A percentile compares a stretch with the other conserved stretches of the same genome.
phyloP scores from a whole-genome alignment of 2,888 invertebrate genomes.

The Girardia tigrina region DNA sequence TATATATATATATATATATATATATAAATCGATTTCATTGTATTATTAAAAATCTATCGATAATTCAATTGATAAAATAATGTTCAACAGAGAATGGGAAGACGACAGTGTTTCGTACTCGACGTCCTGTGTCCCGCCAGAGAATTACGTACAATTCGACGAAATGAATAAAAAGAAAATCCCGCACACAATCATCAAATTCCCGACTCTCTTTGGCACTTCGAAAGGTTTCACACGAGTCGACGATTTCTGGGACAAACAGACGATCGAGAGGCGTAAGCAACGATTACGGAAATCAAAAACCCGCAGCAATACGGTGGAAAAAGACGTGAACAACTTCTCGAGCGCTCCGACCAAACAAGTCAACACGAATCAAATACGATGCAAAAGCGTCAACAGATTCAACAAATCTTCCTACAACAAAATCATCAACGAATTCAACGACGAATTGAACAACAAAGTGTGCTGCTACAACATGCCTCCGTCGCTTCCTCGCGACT shows the following conservation, averaged over 20 bases:
- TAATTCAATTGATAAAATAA: not conserved
- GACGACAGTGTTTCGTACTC: constrained; percentile 2
- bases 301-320: not conserved
- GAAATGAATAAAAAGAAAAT: not conserved
- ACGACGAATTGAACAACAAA: not conserved
- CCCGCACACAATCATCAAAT: not conserved
- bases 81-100: not conserved
- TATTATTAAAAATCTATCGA: too few relatives aligned
- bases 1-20: too few relatives aligned
- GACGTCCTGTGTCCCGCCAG: not conserved
- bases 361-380: not conserved
- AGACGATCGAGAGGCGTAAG: not conserved
- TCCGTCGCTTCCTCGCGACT: not conserved
- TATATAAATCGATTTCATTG: too few relatives aligned
- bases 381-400: not conserved
- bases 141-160: not conserved
- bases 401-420: not conserved
- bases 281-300: not conserved
- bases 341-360: not conserved
- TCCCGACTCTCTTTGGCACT: not conserved
- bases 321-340: not conserved
- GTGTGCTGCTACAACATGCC: not conserved
- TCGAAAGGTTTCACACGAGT: not conserved
- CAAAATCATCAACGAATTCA: constrained; percentile 2
- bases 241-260: constrained; percentile 15